Evolutionary conservation across 2,797 vertebrate species (phyloP).

Genomic region (Pseudomugil gertrudae): DNA sequence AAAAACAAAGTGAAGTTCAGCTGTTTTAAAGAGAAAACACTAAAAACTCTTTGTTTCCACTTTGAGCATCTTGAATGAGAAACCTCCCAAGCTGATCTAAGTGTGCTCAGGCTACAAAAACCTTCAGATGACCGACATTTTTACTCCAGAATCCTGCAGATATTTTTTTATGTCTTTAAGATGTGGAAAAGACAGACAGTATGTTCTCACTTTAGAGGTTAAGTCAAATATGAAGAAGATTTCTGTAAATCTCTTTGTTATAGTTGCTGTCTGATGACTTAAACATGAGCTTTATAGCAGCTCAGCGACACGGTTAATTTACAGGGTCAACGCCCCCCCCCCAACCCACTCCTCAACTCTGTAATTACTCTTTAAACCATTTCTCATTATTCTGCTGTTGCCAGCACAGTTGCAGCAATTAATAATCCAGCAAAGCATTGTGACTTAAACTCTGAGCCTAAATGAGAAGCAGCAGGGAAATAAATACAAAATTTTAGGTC

Average conservation of each 20-base stretch:
- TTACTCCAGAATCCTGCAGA: slow-evolving; percentile 17
- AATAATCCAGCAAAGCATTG: slow-evolving; percentile 10
- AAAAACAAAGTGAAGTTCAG: slow-evolving; percentile 61
- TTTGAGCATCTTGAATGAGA: slow-evolving; percentile 32
- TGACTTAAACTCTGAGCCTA: slow-evolving; percentile 9
- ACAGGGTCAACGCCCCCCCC: slow-evolving; percentile 65
- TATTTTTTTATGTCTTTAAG: slow-evolving; percentile 44
- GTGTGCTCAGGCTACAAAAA: slow-evolving; percentile 28
- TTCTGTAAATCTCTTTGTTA: slow-evolving; percentile 49
- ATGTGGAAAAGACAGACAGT: slow-evolving; percentile 32
- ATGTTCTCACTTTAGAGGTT: slow-evolving; percentile 42
- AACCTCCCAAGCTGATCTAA: slow-evolving; percentile 45
- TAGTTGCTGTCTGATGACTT: slow-evolving; percentile 35
- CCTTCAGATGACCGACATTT: slow-evolving; percentile 7
- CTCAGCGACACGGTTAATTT: slow-evolving; percentile 61
- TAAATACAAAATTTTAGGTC: slow-evolving; percentile 13
- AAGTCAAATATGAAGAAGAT: slow-evolving; percentile 37
- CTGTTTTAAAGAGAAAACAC: slow-evolving; percentile 52
- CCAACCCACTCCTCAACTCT: slow-evolving; percentile 56
- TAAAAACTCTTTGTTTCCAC: slow-evolving; percentile 65
- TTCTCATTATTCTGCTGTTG: slow-evolving; percentile 36
- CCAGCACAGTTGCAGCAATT: slow-evolving; percentile 18
- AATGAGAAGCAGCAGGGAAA: slow-evolving; percentile 8
- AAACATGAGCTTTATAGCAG: slow-evolving; percentile 53
- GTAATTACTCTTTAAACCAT: slow-evolving; percentile 55